These are phyloP conservation scores for Aphelenchoides avenae DNA, from an alignment of 1,140 invertebrate species.

Conservation along the genomic window DNA sequence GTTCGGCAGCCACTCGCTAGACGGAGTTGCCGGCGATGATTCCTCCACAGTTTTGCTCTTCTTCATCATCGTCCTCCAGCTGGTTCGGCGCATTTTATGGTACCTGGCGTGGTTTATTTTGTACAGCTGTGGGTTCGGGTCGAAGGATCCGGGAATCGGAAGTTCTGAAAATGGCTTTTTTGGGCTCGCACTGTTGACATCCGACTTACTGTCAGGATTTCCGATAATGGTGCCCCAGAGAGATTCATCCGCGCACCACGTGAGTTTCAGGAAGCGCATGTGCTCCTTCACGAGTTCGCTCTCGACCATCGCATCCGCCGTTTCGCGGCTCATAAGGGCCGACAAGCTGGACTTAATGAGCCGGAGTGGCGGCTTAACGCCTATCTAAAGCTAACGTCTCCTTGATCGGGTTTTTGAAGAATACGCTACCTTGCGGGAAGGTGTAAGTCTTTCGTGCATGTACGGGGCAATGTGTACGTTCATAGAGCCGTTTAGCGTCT, in stretches of 20 bases:
- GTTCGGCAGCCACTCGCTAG: too few species aligned
- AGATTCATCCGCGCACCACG: not conserved
- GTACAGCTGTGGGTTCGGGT: too few species aligned
- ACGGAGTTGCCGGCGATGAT: too few species aligned
- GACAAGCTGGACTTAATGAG: slow-evolving; percentile 28
- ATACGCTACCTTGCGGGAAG: not conserved
- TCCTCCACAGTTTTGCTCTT: too few species aligned
- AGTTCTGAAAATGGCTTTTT: slow-evolving; percentile 2
- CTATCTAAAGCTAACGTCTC: too few species aligned
- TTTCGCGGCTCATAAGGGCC: slow-evolving; percentile 29
- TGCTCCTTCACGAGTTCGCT: slow-evolving; percentile 1
- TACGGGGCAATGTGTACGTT: not conserved
- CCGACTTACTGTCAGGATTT: too few species aligned
- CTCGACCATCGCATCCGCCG: slow-evolving; percentile 23
- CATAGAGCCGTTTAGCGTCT: slow-evolving; percentile 26
- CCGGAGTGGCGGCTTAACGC: slow-evolving; percentile 9
- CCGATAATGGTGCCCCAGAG: too few species aligned
- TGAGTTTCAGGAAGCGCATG: slow-evolving; percentile 3
- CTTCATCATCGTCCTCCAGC: too few species aligned
- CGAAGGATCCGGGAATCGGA: not conserved
- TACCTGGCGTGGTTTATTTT: too few species aligned
- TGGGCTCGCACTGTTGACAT: too few species aligned
- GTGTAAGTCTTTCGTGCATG: slow-evolving; percentile 3
- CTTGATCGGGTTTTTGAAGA: slow-evolving; percentile 12
- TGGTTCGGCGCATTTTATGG: too few species aligned